Percentiles rank a stretch among this genome's conserved stretches.
Evolutionary conservation across 2,113 vertebrate genomes (phyloP).

Genomic region (Dendropsophus ebraccatus): DNA sequence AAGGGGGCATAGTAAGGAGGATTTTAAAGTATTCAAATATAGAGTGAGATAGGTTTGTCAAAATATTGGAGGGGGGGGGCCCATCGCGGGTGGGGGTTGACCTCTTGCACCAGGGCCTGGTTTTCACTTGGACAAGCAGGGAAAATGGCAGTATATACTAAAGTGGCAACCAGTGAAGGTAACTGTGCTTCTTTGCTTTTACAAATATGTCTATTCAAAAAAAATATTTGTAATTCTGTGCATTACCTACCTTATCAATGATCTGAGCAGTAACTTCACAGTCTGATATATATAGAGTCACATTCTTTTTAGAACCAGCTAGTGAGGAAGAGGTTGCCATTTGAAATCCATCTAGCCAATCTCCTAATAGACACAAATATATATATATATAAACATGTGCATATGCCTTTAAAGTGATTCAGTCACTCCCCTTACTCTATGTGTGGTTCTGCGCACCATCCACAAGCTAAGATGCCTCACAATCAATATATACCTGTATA

Average conservation of each 20-base stretch:
- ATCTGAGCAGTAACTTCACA: conserved; percentile 14
- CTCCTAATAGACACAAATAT: background rate
- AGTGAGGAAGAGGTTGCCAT: background rate
- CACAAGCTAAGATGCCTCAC: too few relatives aligned
- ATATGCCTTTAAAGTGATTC: background rate
- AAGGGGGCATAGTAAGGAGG: too few relatives aligned
- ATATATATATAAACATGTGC: background rate
- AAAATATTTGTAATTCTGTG: background rate
- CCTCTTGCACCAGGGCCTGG: too few relatives aligned
- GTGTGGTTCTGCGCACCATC: too few relatives aligned
- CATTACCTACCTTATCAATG: conserved; percentile 30
- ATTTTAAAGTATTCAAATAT: too few relatives aligned
- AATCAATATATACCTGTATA: too few relatives aligned
- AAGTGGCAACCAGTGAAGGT: background rate
- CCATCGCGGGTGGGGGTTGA: too few relatives aligned
- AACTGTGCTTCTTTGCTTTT: background rate
- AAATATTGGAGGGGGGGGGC: too few relatives aligned
- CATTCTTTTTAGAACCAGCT: background rate
- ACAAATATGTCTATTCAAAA: background rate
- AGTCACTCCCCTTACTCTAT: too few relatives aligned
- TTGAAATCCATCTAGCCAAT: conserved; percentile 7
- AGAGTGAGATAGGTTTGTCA: too few relatives aligned
- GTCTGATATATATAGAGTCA: conserved; percentile 24
- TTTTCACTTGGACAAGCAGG: too few relatives aligned
- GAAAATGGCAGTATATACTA: too few relatives aligned